phyloP scores from a whole-genome alignment of 2,797 vertebrate species.

The Staurois parvus region DNA sequence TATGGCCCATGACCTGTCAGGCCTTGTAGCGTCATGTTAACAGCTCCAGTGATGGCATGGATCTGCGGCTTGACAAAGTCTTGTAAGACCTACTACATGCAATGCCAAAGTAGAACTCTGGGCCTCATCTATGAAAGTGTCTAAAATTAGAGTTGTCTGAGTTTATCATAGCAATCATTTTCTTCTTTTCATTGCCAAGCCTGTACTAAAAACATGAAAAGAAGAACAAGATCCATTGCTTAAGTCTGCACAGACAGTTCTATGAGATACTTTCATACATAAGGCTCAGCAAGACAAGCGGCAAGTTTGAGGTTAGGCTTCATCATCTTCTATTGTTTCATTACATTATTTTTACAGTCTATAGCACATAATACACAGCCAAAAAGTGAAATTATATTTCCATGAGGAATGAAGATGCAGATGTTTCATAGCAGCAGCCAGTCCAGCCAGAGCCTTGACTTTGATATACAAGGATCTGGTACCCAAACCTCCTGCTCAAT shows the following conservation, averaged over 20 bases:
- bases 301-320: too few species aligned
- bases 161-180: neutral
- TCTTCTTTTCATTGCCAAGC: neutral
- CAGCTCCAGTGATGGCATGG: too few species aligned
- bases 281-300: neutral
- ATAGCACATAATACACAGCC: too few species aligned
- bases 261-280: neutral
- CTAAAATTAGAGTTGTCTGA: neutral
- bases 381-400: too few species aligned
- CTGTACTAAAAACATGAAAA: neutral
- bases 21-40: too few species aligned
- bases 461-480: slow-evolving; percentile 61
- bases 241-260: neutral
- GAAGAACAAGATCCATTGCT: neutral
- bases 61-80: neutral
- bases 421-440: slow-evolving; percentile 45
- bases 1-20: too few species aligned
- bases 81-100: neutral
- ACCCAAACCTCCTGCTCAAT: slow-evolving; percentile 56
- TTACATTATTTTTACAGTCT: too few species aligned
- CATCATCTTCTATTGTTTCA: too few species aligned
- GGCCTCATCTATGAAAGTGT: neutral
- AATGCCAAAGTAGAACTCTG: neutral
- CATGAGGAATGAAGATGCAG: too few species aligned
- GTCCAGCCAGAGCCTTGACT: slow-evolving; percentile 60